These are phyloP conservation scores for Oceanodroma tethys DNA, from an alignment of 2,113 vertebrate species.

Conservation along the genomic window DNA sequence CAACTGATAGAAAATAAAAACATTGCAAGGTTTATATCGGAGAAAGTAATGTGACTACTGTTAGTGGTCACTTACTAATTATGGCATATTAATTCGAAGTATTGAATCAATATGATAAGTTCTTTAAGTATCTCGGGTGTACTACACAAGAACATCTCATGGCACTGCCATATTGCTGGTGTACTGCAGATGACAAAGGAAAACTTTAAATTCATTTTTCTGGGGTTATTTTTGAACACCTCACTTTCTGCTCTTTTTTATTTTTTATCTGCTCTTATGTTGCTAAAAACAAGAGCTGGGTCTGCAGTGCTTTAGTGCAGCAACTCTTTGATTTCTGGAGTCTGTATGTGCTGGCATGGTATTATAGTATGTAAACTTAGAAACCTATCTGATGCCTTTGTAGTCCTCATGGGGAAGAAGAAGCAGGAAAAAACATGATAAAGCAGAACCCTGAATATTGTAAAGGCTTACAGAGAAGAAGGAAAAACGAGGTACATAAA, in stretches of 20 bases:
- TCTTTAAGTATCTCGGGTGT: not conserved
- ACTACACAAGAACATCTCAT: not conserved
- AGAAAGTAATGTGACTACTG: not conserved
- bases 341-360: not conserved
- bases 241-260: not conserved
- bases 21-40: fast-evolving
- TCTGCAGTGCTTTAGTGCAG: not conserved
- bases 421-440: not conserved
- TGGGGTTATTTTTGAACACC: not conserved
- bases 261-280: not conserved
- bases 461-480: not conserved
- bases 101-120: not conserved
- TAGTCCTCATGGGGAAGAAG: not conserved
- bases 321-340: not conserved
- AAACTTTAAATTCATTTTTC: not conserved
- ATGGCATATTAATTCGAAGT: not conserved
- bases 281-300: not conserved
- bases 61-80: not conserved
- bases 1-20: not conserved
- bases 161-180: not conserved
- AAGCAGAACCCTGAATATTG: not conserved
- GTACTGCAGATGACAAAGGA: not conserved
- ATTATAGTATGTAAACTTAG: not conserved
- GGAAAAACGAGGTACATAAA: fast-evolving
- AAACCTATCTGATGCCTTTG: not conserved